Evolutionary conservation across 1,140 invertebrate genomes (phyloP), one percentile per base, ranked within the genome.

Genomic region (Ceratosolen solmsi): DNA sequence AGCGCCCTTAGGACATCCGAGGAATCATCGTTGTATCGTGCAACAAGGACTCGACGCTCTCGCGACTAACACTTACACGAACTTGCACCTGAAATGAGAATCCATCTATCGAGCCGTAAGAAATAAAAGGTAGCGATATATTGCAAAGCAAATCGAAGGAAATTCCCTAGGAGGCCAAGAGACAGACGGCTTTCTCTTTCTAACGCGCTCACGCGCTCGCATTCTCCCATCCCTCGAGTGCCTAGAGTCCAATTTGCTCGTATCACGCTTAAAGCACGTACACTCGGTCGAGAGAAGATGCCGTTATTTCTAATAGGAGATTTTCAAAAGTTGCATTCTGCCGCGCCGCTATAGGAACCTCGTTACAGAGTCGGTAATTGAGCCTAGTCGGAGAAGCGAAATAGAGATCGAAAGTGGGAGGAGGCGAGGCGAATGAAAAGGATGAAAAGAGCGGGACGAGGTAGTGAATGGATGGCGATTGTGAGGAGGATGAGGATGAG

Each of bases 261-360:
- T 46, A 70, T 75, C 65, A 60, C 70, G 86, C 85, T 85, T 74
- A 73, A 82, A 85, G 80, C 84, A 83, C 79, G 82, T 83, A 84
- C 80, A 71, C 68, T 81, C 87, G 33, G 86, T 87, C 85, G 88
- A 87, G 88, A 85, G 82, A 81, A 83, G 86, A 83, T 85, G 82
- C 88, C 85, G 89, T 90, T 90, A 90, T 89, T 90, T 89, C 89
- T 89, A 89, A 89, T 90, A 90, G 89, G 87, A 89, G 87, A 90
- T 90, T 90, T 89, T 90, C 86, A 88, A 89, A 89, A 90, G 87
- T 89, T 89, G 87, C 88, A 88, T 87, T 84, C 41, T 46, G 8
- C 56, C 11, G 2, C 11, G 83, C 83, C 84, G 83, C 85, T 90
- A 88, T 71, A 70, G 70, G 80, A 76, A 71, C 70, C 76, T 82